Percentiles rank a stretch among this genome's conserved stretches.
Evolutionary conservation across 2,888 invertebrate genomes (phyloP).

Genomic region (Lycocerus yunnanus): DNA sequence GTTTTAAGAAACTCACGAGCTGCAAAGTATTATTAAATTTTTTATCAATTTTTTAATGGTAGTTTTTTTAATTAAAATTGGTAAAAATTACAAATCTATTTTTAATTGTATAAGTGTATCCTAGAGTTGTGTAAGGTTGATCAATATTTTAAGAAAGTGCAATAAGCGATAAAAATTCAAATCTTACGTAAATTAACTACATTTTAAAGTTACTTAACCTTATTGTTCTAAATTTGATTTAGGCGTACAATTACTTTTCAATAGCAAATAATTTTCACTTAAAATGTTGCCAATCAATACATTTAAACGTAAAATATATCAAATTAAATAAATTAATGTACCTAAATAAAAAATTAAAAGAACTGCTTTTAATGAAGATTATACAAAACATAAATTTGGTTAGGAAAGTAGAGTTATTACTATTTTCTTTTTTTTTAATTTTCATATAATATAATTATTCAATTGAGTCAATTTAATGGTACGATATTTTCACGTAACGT

Average conservation of each 20-base stretch:
- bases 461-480: too few relatives aligned
- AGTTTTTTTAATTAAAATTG: background rate
- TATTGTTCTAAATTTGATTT: background rate
- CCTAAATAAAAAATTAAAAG: too few relatives aligned
- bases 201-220: background rate
- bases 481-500: too few relatives aligned
- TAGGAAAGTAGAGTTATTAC: background rate
- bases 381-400: background rate
- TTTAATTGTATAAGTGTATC: background rate
- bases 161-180: background rate
- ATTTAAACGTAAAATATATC: background rate
- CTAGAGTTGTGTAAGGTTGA: background rate
- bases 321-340: background rate
- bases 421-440: background rate
- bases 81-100: background rate
- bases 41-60: too few relatives aligned
- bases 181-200: background rate
- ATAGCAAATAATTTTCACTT: background rate
- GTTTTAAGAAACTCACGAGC: too few relatives aligned
- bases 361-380: background rate
- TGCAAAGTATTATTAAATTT: too few relatives aligned
- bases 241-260: background rate
- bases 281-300: background rate
- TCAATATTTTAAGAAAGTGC: background rate
- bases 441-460: too few relatives aligned